Evolutionary conservation across 2,797 vertebrate species (phyloP), one percentile per base, ranked within the genome.

Genomic region (Enteromius viviparus): DNA sequence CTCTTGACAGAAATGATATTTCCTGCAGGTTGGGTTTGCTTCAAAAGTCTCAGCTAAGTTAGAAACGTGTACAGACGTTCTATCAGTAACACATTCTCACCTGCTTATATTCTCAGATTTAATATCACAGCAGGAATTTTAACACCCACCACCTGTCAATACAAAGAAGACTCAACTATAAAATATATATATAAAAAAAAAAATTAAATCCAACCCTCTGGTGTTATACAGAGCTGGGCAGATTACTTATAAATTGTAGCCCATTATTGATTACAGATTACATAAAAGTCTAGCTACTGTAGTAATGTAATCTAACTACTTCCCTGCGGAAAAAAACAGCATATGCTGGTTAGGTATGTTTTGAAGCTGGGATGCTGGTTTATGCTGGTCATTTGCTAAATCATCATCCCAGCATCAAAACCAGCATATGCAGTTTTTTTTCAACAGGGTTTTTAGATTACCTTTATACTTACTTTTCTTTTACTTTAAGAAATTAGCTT

Each of bases 61-160:
- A 80, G 23, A 80, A 45, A 70, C 7, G 1, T 3, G 14, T n/a
- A 32, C 29, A 7, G 72, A 55, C 3, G 19, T 11, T 55, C 15
- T 26, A 37, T 42, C 34, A 26, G 21, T 42, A 45, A 60, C 37
- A 26, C 6, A 17, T 60, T 60, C 9, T 76, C 76, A 49, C 26
- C 60, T 65, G 60, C 76, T 62, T 14, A 2, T 64, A 2, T 47
- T 77, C 42, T 32, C 60, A 49, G 42, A 65, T 78, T 65, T 65
- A 8, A 65, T 65, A 65, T 34, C 55, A 37, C 76, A 37, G 62
- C 60, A 34, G n/a, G 45, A 78, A 32, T 47, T 64, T 65, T 23
- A 65, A 66, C 60, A 34, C 45, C 60, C 62, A 78, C 11, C 45
- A 23, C 29, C 19, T 78, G 60, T n/a, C 62, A 66, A 66, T 64